Evolutionary conservation across 2,113 vertebrate genomes (phyloP).

Genomic region (Tragelaphus scriptus): DNA sequence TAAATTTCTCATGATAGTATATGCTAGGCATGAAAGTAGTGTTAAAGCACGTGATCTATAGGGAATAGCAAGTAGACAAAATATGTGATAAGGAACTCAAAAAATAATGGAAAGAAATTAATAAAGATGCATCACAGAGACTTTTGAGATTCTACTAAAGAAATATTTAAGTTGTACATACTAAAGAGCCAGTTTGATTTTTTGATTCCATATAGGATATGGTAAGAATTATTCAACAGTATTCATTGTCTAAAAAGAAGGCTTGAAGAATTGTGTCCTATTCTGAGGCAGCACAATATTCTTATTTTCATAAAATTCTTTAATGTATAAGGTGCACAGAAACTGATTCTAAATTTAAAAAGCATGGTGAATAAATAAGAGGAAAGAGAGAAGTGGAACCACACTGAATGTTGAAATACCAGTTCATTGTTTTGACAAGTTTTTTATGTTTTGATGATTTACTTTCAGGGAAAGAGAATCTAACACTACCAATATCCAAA

Average conservation of each 20-base stretch:
- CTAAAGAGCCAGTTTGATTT: background rate
- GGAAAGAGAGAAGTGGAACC: background rate
- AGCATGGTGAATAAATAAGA: background rate
- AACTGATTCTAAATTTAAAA: background rate
- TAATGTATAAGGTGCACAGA: background rate
- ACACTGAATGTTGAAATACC: background rate
- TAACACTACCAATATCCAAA: background rate
- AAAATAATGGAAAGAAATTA: background rate
- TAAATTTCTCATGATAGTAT: background rate
- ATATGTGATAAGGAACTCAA: background rate
- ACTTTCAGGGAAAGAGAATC: background rate
- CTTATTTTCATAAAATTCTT: background rate
- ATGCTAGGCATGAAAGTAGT: background rate
- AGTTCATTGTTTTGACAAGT: background rate
- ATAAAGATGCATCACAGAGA: background rate
- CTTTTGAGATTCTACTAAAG: background rate
- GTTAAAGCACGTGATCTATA: background rate
- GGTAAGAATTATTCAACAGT: background rate
- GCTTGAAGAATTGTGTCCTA: background rate
- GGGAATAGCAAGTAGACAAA: background rate
- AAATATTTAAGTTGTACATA: background rate
- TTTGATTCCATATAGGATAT: background rate
- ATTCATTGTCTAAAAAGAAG: background rate
- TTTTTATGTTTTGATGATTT: background rate
- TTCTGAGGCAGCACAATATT: background rate